phyloP scores from a whole-genome alignment of 2,797 vertebrate genomes.

The Typhlichthys subterraneus region DNA sequence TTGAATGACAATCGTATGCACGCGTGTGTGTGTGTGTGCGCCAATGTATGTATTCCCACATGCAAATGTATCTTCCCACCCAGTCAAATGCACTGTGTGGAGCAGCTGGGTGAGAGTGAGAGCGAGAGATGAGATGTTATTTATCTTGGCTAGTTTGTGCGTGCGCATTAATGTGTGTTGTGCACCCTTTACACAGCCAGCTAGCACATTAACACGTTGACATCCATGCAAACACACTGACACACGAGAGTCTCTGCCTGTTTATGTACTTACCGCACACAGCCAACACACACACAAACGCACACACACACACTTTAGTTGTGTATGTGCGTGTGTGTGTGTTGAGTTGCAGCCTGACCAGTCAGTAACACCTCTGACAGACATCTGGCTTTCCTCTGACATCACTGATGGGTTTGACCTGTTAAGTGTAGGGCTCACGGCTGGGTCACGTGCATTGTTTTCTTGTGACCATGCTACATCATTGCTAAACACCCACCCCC shows the following conservation, averaged over 20 bases:
- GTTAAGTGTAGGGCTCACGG: slow-evolving; percentile 36
- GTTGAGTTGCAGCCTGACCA: slow-evolving; percentile 42
- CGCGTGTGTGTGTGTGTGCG: background rate
- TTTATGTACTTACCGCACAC: slow-evolving; percentile 25
- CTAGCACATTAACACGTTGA: slow-evolving; percentile 52
- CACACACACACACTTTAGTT: background rate
- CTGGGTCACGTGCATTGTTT: slow-evolving; percentile 36
- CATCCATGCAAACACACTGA: slow-evolving; percentile 34
- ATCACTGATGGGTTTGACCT: slow-evolving; percentile 68
- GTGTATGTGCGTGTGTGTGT: background rate
- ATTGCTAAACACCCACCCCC: background rate
- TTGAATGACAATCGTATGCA: background rate
- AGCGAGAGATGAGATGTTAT: background rate
- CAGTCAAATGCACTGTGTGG: background rate
- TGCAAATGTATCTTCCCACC: slow-evolving; percentile 27
- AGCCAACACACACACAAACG: slow-evolving; percentile 12
- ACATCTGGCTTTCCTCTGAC: slow-evolving; percentile 66
- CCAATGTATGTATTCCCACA: background rate
- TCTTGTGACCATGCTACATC: slow-evolving; percentile 19
- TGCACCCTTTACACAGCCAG: slow-evolving; percentile 46
- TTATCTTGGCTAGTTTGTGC: background rate
- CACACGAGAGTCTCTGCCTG: slow-evolving; percentile 27
- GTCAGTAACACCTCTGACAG: slow-evolving; percentile 64
- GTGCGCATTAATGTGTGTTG: slow-evolving; percentile 14
- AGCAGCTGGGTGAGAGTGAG: slow-evolving; percentile 5